These are phyloP conservation scores for Prunella fulvescens DNA, from an alignment of 2,113 vertebrate genomes.

Conservation along the genomic window DNA sequence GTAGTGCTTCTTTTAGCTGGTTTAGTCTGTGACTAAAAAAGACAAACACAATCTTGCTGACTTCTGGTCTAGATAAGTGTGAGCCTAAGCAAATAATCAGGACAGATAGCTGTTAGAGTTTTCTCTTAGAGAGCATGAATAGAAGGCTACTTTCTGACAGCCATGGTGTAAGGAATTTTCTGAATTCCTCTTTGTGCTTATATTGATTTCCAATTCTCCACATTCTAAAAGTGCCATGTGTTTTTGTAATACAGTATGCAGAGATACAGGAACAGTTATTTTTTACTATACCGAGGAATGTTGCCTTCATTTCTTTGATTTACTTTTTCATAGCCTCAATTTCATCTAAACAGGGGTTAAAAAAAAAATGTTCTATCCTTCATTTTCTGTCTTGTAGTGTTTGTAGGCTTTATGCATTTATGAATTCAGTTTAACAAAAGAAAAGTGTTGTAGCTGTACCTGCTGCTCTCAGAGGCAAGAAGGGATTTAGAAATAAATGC, in stretches of 20 bases:
- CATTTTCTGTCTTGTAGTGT: neutral
- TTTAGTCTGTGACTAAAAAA: neutral
- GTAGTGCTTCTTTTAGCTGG: conserved; percentile 13
- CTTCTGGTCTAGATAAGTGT: conserved; percentile 55
- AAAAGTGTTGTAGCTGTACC: neutral
- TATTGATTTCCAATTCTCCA: neutral
- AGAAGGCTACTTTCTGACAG: neutral
- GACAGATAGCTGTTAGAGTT: neutral
- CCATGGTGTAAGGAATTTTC: neutral
- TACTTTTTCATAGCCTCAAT: conserved; percentile 26
- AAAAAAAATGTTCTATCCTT: neutral
- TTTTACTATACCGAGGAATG: neutral
- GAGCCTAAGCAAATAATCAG: neutral
- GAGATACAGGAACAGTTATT: neutral
- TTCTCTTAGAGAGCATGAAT: neutral
- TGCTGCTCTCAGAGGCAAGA: neutral
- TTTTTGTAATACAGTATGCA: neutral
- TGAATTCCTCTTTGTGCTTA: neutral
- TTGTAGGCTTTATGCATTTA: neutral
- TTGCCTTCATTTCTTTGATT: conserved; percentile 31
- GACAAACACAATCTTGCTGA: conserved; percentile 39
- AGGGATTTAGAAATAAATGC: neutral
- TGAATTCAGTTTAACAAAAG: neutral
- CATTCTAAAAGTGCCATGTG: neutral
- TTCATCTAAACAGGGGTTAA: neutral